phyloP scores from a whole-genome alignment of 2,797 vertebrate genomes.

The Enteromius treurensis region DNA sequence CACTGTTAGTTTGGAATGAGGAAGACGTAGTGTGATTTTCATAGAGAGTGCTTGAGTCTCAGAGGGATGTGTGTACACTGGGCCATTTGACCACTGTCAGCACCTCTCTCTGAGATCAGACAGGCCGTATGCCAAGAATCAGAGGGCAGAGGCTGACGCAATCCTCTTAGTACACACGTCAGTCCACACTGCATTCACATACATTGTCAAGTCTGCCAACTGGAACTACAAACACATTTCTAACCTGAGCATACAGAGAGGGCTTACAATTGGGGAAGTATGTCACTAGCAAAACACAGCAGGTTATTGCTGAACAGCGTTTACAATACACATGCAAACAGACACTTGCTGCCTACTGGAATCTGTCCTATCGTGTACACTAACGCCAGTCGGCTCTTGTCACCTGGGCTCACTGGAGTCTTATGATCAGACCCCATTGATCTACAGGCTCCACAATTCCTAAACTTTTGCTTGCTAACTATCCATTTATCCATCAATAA shows the following conservation, averaged over 20 bases:
- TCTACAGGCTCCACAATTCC: background rate
- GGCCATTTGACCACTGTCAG: constrained; percentile 69
- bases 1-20: background rate
- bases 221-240: constrained; percentile 18
- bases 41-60: background rate
- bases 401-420: background rate
- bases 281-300: constrained; percentile 19
- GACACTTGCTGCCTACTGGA: background rate
- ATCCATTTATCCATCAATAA: background rate
- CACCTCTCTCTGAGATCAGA: constrained; percentile 69
- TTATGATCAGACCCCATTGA: background rate
- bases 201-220: constrained; percentile 29
- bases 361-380: background rate
- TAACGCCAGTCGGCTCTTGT: background rate
- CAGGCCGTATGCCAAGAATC: constrained; percentile 4
- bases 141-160: constrained; percentile 7
- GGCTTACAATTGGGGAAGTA: background rate
- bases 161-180: constrained; percentile 26
- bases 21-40: constrained; percentile 1
- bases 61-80: constrained; percentile 37
- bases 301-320: background rate
- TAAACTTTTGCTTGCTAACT: background rate
- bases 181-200: constrained; percentile 30
- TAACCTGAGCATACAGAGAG: constrained; percentile 1
- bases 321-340: background rate